These are phyloP conservation scores for Rhinogobius similis DNA, from an alignment of 2,113 vertebrate species.

Conservation along the genomic window DNA sequence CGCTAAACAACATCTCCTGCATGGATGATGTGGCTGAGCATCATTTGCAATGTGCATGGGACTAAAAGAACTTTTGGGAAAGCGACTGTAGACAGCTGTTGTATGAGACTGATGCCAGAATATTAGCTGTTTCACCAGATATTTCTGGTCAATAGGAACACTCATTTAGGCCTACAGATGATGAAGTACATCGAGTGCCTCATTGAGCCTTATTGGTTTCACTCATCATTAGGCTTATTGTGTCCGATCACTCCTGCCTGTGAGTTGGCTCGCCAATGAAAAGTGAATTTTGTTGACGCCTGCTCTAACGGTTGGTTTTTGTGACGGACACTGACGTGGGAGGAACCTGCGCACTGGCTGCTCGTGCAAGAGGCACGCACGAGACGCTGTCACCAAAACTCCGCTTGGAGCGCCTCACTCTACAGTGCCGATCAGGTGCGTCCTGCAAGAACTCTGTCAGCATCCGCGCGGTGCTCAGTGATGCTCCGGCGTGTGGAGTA, in stretches of 20 bases:
- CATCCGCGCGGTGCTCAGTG: conserved; percentile 12
- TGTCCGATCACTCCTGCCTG: neutral
- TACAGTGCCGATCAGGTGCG: conserved; percentile 40
- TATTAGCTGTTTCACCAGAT: neutral
- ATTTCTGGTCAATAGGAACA: neutral
- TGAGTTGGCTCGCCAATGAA: neutral
- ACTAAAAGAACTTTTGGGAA: neutral
- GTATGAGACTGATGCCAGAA: neutral
- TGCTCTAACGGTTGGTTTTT: neutral
- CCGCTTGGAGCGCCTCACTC: conserved; percentile 25
- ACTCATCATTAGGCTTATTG: too few relatives aligned
- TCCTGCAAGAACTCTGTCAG: conserved; percentile 18
- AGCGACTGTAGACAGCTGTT: neutral
- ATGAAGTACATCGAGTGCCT: too few relatives aligned
- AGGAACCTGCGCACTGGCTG: neutral
- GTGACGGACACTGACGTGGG: conserved; percentile 21
- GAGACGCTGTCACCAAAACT: conserved; percentile 45
- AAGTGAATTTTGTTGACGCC: neutral
- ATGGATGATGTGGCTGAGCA: neutral
- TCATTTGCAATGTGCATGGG: neutral
- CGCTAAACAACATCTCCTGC: neutral
- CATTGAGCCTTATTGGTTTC: too few relatives aligned
- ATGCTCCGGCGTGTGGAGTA: conserved; percentile 19
- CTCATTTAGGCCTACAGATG: too few relatives aligned
- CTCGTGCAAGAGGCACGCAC: neutral